Evolutionary conservation across 1,140 invertebrate species (phyloP), one percentile per base, ranked within the genome.

Genomic region (Tetramorium alpestre): DNA sequence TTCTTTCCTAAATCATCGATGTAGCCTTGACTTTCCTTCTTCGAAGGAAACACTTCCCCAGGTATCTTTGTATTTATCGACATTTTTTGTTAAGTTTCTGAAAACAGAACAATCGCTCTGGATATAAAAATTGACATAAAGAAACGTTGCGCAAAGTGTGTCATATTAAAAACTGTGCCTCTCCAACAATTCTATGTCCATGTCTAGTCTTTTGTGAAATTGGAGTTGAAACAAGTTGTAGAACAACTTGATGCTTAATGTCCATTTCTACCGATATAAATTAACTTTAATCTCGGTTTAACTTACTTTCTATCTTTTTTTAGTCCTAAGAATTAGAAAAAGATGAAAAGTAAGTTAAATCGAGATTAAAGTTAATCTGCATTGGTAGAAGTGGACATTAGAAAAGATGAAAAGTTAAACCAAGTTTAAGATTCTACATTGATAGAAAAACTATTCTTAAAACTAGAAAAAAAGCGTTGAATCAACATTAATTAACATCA

Each of bases 1-100:
- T 95, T 95, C n/a, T 94, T 95, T 18, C 87, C 86, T 2, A 96
- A 89, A 90, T 96, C 92, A n/a, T 94, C 94, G 33, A 95, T 93
- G 65, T 94, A 95, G 0, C 95, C 95, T 89, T 95, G 95, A 76
- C 87, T 89, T 69, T 95, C 92, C 85, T 92, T 93, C 84, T 92
- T 95, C 1, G 88, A 58, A 33, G 33, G 56, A 1, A 88, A 73
- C 69, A 93, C n/a, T 38, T 95, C 88, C 10, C 94, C 94, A 56
- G 95, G 94, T 69, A 95, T 88, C 91, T 91, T 94, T 60, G 93
- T 60, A 60, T 56, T 80, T n/a, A 54, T 76, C 0, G 10, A 54
- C 86, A 88, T 90, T 28, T 28, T 38, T 25, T n/a, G 3, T 11
- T 41, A 25, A 82, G 51, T 73, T 62, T 44, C 18, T 25, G 2